Base-by-base conservation (phyloP, 2,113 vertebrate species). In the Hiodon tergisus region DNA sequence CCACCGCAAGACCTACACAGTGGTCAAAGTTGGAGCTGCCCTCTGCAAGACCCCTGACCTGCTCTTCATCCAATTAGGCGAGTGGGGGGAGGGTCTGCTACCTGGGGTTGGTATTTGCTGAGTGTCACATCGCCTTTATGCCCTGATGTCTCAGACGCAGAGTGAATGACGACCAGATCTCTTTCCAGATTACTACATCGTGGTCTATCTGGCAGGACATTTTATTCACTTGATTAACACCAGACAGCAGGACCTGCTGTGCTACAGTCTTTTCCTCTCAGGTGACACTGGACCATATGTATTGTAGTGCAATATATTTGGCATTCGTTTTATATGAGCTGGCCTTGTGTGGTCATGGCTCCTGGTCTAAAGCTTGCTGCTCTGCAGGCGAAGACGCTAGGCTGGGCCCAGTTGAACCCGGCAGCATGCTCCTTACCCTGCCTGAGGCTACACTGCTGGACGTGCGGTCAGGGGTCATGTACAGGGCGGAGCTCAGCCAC, bases 151-250 rank as follows among this genome's bases (percentile, higher is more conserved):
- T 31, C 31, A 31, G 31, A 31, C 31, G 31, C 31, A 31, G 31
- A 31, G 31, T 31, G 31, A 31, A 31, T 80, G 69, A 76, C 70
- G 62, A 69, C 52, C 5, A 79, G n/a, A 78, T 76, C 75, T 69
- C 5, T 82, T 74, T 83, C 76, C 84, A 99, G 97, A 91, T 70
- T 91, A 89, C 85, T 97, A 96, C 69, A 86, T 98, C 71, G 90
- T 94, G 83, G 95, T 92, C 82, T 95, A 93, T 81, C 86, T 96
- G 81, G 90, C 93, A 57, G 94, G 90, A 13, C 84, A 86, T 81
- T 96, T 98, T 80, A 91, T 98, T 74, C 97, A 98, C 75, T 89
- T 96, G 14, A 90, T 98, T 83, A 97, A 97, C 85, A 91, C 87
- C 86, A 93, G 92, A 31, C 94, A 97, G 84, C 93, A 95, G 81